Evolutionary conservation across 2,888 invertebrate genomes (phyloP), one percentile per base, ranked within the genome.

Genomic region (Arge pagana): DNA sequence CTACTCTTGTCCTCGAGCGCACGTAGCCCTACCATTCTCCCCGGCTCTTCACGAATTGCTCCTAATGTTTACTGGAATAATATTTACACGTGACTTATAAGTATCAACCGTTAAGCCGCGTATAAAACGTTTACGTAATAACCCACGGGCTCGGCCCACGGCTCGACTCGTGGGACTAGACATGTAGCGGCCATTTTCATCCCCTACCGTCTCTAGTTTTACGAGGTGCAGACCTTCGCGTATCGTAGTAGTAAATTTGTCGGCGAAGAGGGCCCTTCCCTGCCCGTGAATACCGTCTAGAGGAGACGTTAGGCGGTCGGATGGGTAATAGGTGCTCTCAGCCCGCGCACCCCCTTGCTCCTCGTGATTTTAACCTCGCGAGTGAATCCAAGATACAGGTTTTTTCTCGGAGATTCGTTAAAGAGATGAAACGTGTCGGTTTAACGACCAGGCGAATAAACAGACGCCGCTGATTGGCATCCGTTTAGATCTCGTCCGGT

Each of bases 31-130:
- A n/a, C n/a, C n/a, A n/a, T n/a, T n/a, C n/a, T n/a, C n/a, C n/a
- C n/a, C n/a, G n/a, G n/a, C n/a, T n/a, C n/a, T n/a, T n/a, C n/a
- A n/a, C n/a, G n/a, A n/a, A n/a, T n/a, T 52, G 58, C 58, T 58
- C 60, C 64, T 58, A 61, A 63, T 71, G 68, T 70, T 71, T 71
- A 66, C 71, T 61, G 55, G 63, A 61, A 69, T 62, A 70, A 71
- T 71, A 71, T 71, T 71, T 71, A 62, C 67, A 61, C 63, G 63
- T 63, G 71, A 67, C 68, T 71, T 71, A 71, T 68, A 67, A 67
- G 63, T 67, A 62, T 71, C 67, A 65, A 65, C 66, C 67, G 69
- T 69, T 70, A 68, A 71, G 66, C 66, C 65, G 62, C 65, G 67
- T 66, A 70, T 45, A 33, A 45, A 45, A 35, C 45, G 45, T 45